These are phyloP conservation scores for Epizoanthus rinbou DNA, from an alignment of 92 coral and sea anemone species.

Conservation along the genomic window DNA sequence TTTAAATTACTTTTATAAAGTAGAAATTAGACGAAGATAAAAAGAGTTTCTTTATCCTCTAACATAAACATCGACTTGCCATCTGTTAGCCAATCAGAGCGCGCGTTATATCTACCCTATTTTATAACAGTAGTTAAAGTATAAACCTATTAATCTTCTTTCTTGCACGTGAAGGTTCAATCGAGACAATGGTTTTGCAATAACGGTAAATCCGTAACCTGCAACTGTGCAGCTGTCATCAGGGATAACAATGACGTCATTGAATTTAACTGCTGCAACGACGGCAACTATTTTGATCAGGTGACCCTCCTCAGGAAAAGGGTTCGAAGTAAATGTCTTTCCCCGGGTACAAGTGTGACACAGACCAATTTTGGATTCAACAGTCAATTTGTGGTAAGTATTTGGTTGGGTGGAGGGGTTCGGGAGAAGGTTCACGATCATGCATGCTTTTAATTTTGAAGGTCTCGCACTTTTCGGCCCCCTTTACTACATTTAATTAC, in stretches of 20 bases:
- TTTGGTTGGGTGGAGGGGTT: too few species aligned
- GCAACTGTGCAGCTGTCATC: constrained; percentile 28
- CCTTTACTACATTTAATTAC: too few species aligned
- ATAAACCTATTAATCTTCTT: background rate
- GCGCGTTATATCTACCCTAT: too few species aligned
- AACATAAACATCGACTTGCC: too few species aligned
- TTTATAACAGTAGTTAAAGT: too few species aligned
- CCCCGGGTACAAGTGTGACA: constrained; percentile 7
- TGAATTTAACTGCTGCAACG: constrained; percentile 29
- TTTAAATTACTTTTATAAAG: too few species aligned
- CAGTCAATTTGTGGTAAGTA: constrained; percentile 14
- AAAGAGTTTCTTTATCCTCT: too few species aligned
- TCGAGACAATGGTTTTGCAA: constrained; percentile 16
- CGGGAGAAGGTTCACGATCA: too few species aligned
- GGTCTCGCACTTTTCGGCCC: too few species aligned
- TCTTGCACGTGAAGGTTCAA: background rate
- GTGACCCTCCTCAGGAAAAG: background rate
- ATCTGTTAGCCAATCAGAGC: too few species aligned
- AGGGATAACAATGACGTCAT: constrained; percentile 11
- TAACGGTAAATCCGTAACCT: background rate
- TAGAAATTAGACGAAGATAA: too few species aligned
- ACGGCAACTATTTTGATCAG: background rate
- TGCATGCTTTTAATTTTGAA: too few species aligned
- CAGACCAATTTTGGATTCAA: constrained; percentile 22
- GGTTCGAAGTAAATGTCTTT: constrained; percentile 5